Conservation (phyloP, 1,140 invertebrate genomes). For the Cydia strobilella region DNA sequence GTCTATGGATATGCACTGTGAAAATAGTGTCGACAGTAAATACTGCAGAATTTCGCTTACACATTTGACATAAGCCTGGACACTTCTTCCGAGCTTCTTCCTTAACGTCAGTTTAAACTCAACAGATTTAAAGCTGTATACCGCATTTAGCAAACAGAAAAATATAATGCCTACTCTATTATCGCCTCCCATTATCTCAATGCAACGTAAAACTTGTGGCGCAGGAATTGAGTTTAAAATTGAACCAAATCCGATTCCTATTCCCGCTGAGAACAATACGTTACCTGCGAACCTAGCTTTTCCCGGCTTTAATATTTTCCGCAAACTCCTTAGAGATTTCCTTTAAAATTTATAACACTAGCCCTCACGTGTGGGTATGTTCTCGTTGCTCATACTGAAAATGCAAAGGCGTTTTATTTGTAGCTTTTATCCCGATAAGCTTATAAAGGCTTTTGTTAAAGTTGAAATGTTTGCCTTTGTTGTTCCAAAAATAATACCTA, state of each 20-base stretch:
- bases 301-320: conserved; percentile 18
- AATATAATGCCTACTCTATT: conserved; percentile 32
- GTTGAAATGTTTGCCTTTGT: background rate
- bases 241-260: background rate
- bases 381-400: conserved; percentile 19
- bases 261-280: conserved; percentile 23
- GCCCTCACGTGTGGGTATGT: conserved; percentile 28
- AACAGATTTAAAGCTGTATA: background rate
- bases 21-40: background rate
- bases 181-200: background rate
- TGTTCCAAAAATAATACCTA: background rate
- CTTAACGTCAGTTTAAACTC: background rate
- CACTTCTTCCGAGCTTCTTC: too few relatives aligned
- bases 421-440: background rate
- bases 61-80: background rate
- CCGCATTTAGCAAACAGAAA: conserved; percentile 21
- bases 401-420: conserved; percentile 15
- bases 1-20: too few relatives aligned
- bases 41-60: background rate
- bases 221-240: background rate
- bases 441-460: background rate
- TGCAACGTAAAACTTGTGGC: background rate
- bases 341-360: conserved; percentile 34
- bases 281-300: conserved; percentile 32
- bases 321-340: conserved; percentile 29